Base-by-base conservation (phyloP, 1,140 invertebrate genomes). In the Calycopis cecrops region DNA sequence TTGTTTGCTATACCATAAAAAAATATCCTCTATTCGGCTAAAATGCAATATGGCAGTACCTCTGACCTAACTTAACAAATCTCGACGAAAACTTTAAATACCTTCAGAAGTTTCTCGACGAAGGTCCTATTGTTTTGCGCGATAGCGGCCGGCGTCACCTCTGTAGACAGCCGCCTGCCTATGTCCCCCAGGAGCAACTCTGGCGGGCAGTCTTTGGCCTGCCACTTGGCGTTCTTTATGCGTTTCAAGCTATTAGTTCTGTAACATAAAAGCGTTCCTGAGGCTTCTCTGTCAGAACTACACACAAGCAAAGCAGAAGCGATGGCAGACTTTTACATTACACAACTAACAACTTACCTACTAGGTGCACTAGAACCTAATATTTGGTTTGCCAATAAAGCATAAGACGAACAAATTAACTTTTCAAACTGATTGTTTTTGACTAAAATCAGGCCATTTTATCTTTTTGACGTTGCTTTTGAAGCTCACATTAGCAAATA, bases 101-200 rank as follows among this genome's bases (percentile, higher is more conserved):
- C 96, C 91, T 97, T 97, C 11, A 99, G 88, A 60, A 99, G 90
- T 73, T 98, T 97, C 76, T 99, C 97, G 14, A 99, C 97, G 89
- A 99, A 99, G 38, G 96, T 97, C 94, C 97, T 98, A 87, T 99
- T 99, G 11, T 96, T 96, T 84, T 99, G 97, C n/a, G 96, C 97
- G 66, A 97, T 95, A n/a, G 95, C 88, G 4, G 95, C 94, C 4
- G 94, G 93, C 60, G 93, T 94, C 63, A 92, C 91, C 62, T 93
- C 93, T 3, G 82, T 88, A 0, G 83, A 88, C 33, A 87, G 61
- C 44, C 81, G 75, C 48, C 85, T 70, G 35, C 77, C 78, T 10
- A 88, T 81, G 51, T 88, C 86, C 1, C 77, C 75, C 11, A 86
- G 66, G 40, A 86, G 62, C 54, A 86, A 60, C 68, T 91, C 90